Evolutionary conservation across 37 sponge, comb jelly and placozoan genomes (phyloP).

Genomic region (Diacarnus erythraeanus): DNA sequence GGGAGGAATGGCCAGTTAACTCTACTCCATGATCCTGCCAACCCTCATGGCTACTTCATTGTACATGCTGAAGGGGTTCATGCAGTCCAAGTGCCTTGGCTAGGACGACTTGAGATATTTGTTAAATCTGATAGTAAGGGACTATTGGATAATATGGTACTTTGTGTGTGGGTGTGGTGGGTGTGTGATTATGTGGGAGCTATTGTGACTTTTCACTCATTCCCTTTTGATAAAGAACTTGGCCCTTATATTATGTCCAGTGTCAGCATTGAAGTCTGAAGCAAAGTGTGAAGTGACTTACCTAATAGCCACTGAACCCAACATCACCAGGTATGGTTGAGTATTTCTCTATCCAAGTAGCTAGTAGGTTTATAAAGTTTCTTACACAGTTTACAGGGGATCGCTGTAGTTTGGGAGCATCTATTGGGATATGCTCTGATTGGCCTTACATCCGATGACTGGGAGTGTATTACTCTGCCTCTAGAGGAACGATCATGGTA

Average conservation of each 20-base stretch:
- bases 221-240: no score
- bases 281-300: slow-evolving; percentile 14
- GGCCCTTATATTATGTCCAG: neutral
- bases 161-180: neutral
- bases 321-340: neutral
- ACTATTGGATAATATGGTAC: neutral
- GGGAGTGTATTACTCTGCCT: slow-evolving; percentile 23
- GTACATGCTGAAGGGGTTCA: slow-evolving; percentile 17
- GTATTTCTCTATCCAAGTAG: no score
- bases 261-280: neutral
- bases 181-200: neutral
- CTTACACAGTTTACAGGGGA: slow-evolving; percentile 19
- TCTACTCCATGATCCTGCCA: slow-evolving; percentile 32
- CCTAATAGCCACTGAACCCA: neutral
- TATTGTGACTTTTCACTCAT: neutral
- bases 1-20: neutral
- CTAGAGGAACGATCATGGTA: slow-evolving; percentile 8
- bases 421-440: slow-evolving; percentile 29
- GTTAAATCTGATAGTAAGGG: slow-evolving; percentile 9
- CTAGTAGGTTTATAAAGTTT: no score
- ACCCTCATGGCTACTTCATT: slow-evolving; percentile 37
- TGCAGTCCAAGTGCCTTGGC: slow-evolving; percentile 47
- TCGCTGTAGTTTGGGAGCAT: slow-evolving; percentile 37
- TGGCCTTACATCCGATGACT: slow-evolving; percentile 19
- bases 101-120: slow-evolving; percentile 19